A percentile compares a stretch with the other conserved stretches of the same genome.
phyloP scores from a whole-genome alignment of 2,113 vertebrate genomes.

The Conger conger region DNA sequence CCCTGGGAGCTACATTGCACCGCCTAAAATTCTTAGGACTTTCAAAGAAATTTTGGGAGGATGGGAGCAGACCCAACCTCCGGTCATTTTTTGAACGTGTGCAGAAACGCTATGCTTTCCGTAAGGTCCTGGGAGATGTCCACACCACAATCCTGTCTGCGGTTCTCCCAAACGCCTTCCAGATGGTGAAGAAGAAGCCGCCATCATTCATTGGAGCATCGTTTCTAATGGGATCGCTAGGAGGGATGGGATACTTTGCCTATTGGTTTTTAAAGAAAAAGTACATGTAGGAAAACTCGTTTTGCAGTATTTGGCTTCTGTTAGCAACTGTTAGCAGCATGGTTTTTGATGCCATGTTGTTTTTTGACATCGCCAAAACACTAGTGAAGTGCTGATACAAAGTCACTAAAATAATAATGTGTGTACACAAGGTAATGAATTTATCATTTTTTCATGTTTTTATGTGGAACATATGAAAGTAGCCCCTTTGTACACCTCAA shows the following conservation, averaged over 20 bases:
- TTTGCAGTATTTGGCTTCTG: constrained; percentile 81
- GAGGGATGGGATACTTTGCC: constrained; percentile 99
- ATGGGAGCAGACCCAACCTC: constrained; percentile 93
- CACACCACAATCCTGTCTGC: constrained; percentile 95
- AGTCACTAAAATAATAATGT: not conserved
- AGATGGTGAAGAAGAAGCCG: constrained; percentile 98
- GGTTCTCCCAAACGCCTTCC: constrained; percentile 95
- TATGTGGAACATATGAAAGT: not conserved
- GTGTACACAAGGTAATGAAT: not conserved
- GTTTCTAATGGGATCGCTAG: constrained; percentile 98
- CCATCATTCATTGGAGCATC: constrained; percentile 97
- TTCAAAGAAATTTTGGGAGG: constrained; percentile 99
- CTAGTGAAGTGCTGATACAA: not conserved
- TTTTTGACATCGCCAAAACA: constrained; percentile 75
- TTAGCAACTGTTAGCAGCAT: constrained; percentile 84
- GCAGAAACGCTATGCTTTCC: constrained; percentile 97
- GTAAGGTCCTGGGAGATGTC: constrained; percentile 95
- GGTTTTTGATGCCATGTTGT: constrained; percentile 79
- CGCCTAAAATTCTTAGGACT: constrained; percentile 99
- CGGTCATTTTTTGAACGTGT: constrained; percentile 94
- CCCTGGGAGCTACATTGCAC: constrained; percentile 93
- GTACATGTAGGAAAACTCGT: constrained; percentile 88
- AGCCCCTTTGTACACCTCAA: not conserved
- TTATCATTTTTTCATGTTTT: not conserved
- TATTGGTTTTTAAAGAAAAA: constrained; percentile 99